Evolutionary conservation across 2,113 vertebrate species (phyloP).

Genomic region (Alexandromys fortis): DNA sequence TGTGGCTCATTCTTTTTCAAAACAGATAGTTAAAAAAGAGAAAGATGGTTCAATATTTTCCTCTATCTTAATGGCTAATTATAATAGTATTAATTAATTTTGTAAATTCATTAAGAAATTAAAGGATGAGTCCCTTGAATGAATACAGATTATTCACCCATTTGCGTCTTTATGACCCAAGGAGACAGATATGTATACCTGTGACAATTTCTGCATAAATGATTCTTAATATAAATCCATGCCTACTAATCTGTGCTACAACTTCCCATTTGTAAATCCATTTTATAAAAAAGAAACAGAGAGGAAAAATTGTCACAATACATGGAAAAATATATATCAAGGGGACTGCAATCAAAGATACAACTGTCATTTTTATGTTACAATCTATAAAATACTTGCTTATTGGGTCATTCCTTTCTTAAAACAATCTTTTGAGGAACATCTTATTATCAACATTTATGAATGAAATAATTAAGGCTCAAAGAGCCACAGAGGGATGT

Average conservation of each 20-base stretch:
- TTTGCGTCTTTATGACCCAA: conserved; percentile 40
- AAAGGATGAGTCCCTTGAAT: neutral
- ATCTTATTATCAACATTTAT: conserved; percentile 20
- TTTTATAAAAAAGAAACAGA: neutral
- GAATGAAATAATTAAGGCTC: conserved; percentile 26
- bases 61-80: conserved; percentile 18
- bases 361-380: conserved; percentile 40
- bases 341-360: neutral
- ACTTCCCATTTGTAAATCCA: conserved; percentile 37
- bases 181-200: conserved; percentile 43
- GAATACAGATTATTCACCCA: conserved; percentile 36
- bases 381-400: conserved; percentile 42
- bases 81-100: conserved; percentile 16
- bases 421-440: conserved; percentile 1
- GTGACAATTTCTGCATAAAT: conserved; percentile 19
- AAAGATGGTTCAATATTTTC: neutral
- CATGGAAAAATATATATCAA: conserved; percentile 31
- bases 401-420: conserved; percentile 23
- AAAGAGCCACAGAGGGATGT: neutral
- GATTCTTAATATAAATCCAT: conserved; percentile 24
- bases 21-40: neutral
- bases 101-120: conserved; percentile 26
- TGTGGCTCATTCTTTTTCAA: neutral
- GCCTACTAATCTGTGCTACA: neutral
- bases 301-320: neutral